Conservation (phyloP, 2,888 invertebrate species). For the Baronia brevicornis region DNA sequence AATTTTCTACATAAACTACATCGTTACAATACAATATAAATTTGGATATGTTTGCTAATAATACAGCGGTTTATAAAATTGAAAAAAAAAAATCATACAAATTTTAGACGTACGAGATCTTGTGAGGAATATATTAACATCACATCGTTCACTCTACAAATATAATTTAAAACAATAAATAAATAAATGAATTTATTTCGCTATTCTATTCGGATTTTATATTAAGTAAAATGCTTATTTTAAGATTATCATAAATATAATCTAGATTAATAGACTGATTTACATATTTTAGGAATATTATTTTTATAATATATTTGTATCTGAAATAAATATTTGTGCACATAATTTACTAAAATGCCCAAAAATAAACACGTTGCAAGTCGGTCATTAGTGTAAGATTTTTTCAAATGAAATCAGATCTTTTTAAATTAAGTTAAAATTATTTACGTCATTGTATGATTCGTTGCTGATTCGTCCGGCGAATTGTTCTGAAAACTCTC, state of each 20-base stretch:
- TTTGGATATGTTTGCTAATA: constrained; percentile 23
- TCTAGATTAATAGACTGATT: constrained; percentile 15
- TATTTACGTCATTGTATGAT: no score
- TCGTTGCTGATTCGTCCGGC: no score
- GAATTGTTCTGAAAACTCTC: no score
- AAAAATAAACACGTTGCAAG: not conserved
- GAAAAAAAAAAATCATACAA: constrained; percentile 22
- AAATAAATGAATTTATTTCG: no score
- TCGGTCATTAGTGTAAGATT: no score
- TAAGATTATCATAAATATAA: constrained; percentile 19
- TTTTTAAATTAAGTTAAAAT: no score
- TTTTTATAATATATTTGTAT: no score
- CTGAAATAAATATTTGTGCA: constrained; percentile 15
- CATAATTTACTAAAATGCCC: constrained; percentile 13
- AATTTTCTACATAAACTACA: constrained; percentile 15
- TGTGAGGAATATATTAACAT: constrained; percentile 28
- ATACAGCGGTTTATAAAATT: constrained; percentile 22
- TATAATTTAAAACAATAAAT: constrained; percentile 23
- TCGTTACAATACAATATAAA: constrained; percentile 10
- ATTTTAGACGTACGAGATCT: constrained; percentile 44
- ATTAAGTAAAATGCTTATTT: constrained; percentile 20
- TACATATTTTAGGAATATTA: not conserved
- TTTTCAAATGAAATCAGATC: no score
- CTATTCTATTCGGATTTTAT: constrained; percentile 25
- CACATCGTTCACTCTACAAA: constrained; percentile 19